phyloP scores from a whole-genome alignment of 2,888 invertebrate genomes.

The Mayetiola destructor region DNA sequence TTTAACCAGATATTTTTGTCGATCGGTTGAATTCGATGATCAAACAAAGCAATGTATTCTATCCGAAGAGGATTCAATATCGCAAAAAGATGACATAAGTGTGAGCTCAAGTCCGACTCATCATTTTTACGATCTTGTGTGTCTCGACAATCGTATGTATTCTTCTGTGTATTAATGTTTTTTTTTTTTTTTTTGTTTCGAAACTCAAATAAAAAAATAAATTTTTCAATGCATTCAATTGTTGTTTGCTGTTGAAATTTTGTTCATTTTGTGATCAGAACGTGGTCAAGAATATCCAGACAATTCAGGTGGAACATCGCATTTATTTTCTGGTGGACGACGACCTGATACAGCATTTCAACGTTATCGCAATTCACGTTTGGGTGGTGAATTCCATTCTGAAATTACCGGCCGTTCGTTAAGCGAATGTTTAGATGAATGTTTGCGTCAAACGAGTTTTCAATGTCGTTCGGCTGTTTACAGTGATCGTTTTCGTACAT shows the following conservation, averaged over 20 bases:
- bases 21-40: slow-evolving; percentile 79
- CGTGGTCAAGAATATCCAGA: slow-evolving; percentile 80
- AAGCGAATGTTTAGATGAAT: slow-evolving; percentile 82
- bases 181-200: neutral
- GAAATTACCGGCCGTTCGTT: slow-evolving; percentile 77
- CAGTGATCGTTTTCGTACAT: slow-evolving; percentile 71
- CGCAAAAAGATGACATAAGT: slow-evolving; percentile 75
- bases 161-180: neutral
- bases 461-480: slow-evolving; percentile 81
- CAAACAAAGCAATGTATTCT: slow-evolving; percentile 75
- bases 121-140: slow-evolving; percentile 78
- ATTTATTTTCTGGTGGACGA: slow-evolving; percentile 65
- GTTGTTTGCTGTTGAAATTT: neutral
- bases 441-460: slow-evolving; percentile 75
- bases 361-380: slow-evolving; percentile 67
- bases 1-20: slow-evolving; percentile 55
- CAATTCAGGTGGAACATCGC: slow-evolving; percentile 71
- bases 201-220: neutral
- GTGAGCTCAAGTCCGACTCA: slow-evolving; percentile 72
- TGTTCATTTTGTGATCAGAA: slow-evolving; percentile 39
- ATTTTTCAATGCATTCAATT: neutral
- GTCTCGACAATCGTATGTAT: slow-evolving; percentile 76
- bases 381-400: slow-evolving; percentile 78
- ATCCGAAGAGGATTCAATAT: slow-evolving; percentile 81
- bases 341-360: slow-evolving; percentile 76